Base-by-base conservation (phyloP, 2,113 vertebrate species). In the Albula glossodonta region DNA sequence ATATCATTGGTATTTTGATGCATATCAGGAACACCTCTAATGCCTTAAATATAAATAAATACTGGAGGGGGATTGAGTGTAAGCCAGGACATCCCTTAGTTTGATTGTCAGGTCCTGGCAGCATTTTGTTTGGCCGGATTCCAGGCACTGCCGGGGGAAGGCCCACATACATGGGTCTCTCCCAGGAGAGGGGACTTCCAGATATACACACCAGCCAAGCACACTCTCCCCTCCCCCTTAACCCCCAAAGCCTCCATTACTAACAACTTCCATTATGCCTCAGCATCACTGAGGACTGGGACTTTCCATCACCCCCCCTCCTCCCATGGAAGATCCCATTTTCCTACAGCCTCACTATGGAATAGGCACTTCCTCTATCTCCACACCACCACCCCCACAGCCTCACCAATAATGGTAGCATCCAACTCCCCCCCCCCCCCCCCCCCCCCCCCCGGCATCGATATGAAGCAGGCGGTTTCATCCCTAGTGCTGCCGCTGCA, bases 381-480 rank as follows among this genome's bases (percentile, higher is more conserved):
- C 51, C 48, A 15, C 81, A 53, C 56, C 22, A 1, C 51, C 51
- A 31, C 77, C 51, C 48, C 41, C 81, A 53, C 56, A 51, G 0
- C 51, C 51, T 52, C 52, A 79, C 11, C 50, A 74, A 25, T 51
- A 78, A 60, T 79, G 77, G 77, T 17, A 85, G 52, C 84, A 49
- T 80, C 74, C 74, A 84, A 12, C n/a, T 31, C 66, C 70, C n/a
- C 25, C 60, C 70, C 10, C n/a, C 25, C 60, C 70, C 10, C n/a
- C 25, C 60, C 70, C 10, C n/a, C 25, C 60, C 70, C n/a, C 25
- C 60, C 70, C 10, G n/a, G 70, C 70, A 31, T 31, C n/a, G 2
- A 1, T 74, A n/a, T 31, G 8, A 31, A 74, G 9, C 9, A 74
- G 25, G 70, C 4, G 25, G 5, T 22, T 74, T 22, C 70, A 74